phyloP scores from a whole-genome alignment of 2,797 vertebrate genomes.

The Crax fasciolata region DNA sequence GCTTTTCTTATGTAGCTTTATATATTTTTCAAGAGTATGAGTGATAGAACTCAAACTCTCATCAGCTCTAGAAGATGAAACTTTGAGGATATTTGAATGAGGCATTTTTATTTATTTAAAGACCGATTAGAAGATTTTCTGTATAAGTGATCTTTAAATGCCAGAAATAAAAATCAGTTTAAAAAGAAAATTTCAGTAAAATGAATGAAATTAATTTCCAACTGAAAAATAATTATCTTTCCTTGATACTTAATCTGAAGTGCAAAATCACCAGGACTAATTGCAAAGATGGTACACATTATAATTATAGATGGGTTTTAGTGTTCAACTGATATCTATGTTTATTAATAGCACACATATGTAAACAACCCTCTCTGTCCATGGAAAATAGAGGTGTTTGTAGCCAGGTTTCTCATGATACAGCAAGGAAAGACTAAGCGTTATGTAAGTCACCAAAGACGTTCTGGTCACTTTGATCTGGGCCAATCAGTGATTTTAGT shows the following conservation, averaged over 20 bases:
- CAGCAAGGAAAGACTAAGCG: not conserved
- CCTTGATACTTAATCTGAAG: constrained; percentile 14
- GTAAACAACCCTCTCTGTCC: constrained; percentile 62
- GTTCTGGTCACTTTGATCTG: constrained; percentile 32
- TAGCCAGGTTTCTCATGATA: constrained; percentile 59
- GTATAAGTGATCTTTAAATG: not conserved
- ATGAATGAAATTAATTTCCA: not conserved
- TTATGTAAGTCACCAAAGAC: constrained; percentile 13
- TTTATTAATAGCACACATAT: constrained; percentile 67
- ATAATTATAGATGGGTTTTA: constrained; percentile 72
- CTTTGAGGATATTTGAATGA: not conserved
- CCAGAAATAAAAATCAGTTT: not conserved
- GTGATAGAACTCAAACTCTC: not conserved
- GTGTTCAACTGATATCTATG: constrained; percentile 66
- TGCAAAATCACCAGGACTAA: constrained; percentile 31
- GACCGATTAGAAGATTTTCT: not conserved
- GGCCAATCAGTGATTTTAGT: not conserved
- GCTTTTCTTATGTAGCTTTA: constrained; percentile 34
- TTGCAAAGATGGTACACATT: constrained; percentile 40
- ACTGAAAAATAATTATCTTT: constrained; percentile 34
- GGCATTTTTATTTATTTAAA: not conserved
- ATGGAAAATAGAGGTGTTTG: constrained; percentile 69
- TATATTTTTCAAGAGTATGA: not conserved
- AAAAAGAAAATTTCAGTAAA: not conserved
- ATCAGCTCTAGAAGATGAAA: not conserved